Percentiles rank a stretch among this genome's conserved stretches.
Conservation (phyloP, 64 coral and sea anemone genomes). For the Actinia equina region DNA sequence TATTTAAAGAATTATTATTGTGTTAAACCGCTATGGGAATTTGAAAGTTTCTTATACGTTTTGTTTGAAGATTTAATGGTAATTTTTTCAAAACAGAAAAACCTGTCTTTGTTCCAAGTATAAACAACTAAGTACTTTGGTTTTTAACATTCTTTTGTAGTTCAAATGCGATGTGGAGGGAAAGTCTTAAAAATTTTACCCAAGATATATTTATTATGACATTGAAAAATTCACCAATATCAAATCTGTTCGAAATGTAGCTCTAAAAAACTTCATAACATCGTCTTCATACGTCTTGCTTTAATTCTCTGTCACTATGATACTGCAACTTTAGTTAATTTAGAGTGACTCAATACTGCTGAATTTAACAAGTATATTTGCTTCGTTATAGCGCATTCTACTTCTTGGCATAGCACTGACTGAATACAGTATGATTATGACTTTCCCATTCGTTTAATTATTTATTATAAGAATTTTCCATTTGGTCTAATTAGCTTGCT, state of each 20-base stretch:
- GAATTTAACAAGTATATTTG: neutral
- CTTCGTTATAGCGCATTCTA: neutral
- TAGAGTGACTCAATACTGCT: neutral
- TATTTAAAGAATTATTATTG: neutral
- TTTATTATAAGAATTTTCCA: neutral
- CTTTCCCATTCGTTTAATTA: slow-evolving; percentile 8
- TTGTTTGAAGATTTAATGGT: neutral
- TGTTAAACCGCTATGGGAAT: neutral
- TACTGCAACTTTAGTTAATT: neutral
- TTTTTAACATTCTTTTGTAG: neutral
- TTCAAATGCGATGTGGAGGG: neutral
- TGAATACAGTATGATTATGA: neutral
- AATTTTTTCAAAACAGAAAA: neutral
- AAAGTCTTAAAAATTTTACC: neutral
- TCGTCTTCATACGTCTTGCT: too few species aligned
- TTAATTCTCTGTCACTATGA: too few species aligned
- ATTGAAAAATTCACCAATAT: neutral
- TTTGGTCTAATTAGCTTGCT: neutral
- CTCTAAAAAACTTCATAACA: too few species aligned
- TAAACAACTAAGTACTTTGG: neutral
- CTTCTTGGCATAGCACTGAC: neutral
- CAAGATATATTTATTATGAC: neutral
- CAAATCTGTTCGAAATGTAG: neutral
- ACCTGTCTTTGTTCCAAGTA: neutral
- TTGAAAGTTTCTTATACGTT: neutral